A percentile compares a stretch with the other conserved stretches of the same genome.
Conservation (phyloP, 1,140 invertebrate species). For the Drosophila persimilis region DNA sequence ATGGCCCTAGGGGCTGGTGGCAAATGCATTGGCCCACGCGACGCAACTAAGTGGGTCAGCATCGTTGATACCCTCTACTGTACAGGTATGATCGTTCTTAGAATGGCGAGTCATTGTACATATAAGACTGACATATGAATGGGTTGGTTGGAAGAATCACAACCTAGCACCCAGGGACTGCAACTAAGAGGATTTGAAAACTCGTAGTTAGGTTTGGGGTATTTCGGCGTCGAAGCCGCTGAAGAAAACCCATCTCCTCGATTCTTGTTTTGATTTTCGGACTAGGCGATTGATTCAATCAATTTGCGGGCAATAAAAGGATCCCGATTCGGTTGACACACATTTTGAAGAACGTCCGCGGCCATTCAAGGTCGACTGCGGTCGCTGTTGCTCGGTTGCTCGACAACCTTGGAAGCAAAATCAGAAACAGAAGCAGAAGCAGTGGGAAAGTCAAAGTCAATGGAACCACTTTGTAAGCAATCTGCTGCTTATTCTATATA, state of each 20-base stretch:
- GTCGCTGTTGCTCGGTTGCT: constrained; percentile 3
- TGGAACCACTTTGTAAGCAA: constrained; percentile 8
- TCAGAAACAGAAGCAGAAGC: neutral
- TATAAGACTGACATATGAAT: too few relatives aligned
- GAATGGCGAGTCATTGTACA: too few relatives aligned
- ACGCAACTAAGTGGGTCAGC: constrained; percentile 23
- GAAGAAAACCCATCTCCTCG: neutral
- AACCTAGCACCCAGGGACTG: too few relatives aligned
- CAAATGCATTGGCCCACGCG: constrained; percentile 19
- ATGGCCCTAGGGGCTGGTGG: constrained; percentile 1
- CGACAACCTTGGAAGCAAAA: constrained; percentile 22
- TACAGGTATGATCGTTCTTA: too few relatives aligned
- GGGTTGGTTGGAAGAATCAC: too few relatives aligned
- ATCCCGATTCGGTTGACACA: constrained; percentile 37
- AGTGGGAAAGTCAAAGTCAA: constrained; percentile 23
- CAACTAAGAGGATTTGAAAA: too few relatives aligned
- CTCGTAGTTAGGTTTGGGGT: neutral
- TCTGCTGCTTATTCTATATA: constrained; percentile 14
- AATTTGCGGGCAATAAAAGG: constrained; percentile 68
- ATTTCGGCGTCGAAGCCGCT: neutral
- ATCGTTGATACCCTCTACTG: neutral
- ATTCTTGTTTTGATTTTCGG: constrained; percentile 29
- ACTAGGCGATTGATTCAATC: constrained; percentile 55
- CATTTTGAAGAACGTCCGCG: constrained; percentile 5
- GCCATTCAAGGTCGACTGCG: constrained; percentile 5